Evolutionary conservation across 2,113 vertebrate genomes (phyloP).

Genomic region (Pollachius pollachius): DNA sequence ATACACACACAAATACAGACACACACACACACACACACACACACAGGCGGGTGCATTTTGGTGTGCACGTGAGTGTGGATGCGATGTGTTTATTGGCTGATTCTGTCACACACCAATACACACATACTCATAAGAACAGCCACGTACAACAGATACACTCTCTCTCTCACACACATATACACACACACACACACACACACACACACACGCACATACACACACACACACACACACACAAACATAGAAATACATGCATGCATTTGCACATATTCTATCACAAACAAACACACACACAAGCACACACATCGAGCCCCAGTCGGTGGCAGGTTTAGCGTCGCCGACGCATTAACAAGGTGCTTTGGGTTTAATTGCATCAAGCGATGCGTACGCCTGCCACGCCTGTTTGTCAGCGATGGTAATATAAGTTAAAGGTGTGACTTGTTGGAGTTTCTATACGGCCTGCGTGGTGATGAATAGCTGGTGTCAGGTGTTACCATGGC

Average conservation of each 20-base stretch:
- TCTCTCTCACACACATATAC: not conserved
- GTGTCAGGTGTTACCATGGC: slow-evolving; percentile 75
- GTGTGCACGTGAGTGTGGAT: too few species aligned
- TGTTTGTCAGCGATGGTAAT: slow-evolving; percentile 48
- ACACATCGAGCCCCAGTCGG: not conserved
- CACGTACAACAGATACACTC: too few species aligned
- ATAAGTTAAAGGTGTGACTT: slow-evolving; percentile 59
- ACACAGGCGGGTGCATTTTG: not conserved
- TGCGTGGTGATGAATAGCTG: slow-evolving; percentile 73
- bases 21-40: not conserved
- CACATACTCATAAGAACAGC: too few species aligned
- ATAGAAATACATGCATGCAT: not conserved
- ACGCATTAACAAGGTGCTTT: slow-evolving; percentile 35
- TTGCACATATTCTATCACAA: not conserved
- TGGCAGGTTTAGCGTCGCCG: slow-evolving; percentile 22
- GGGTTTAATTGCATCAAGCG: slow-evolving; percentile 44
- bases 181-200: slow-evolving; percentile 1
- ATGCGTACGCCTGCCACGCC: slow-evolving; percentile 10
- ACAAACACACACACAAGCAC: slow-evolving; percentile 4
- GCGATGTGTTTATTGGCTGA: too few species aligned
- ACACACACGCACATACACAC: not conserved
- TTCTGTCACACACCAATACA: too few species aligned
- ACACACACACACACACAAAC: not conserved
- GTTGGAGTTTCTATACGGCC: slow-evolving; percentile 65
- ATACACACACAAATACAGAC: not conserved